These are phyloP conservation scores for Hypocryptadius cinnamomeus DNA, from an alignment of 2,113 vertebrate genomes.

Conservation along the genomic window DNA sequence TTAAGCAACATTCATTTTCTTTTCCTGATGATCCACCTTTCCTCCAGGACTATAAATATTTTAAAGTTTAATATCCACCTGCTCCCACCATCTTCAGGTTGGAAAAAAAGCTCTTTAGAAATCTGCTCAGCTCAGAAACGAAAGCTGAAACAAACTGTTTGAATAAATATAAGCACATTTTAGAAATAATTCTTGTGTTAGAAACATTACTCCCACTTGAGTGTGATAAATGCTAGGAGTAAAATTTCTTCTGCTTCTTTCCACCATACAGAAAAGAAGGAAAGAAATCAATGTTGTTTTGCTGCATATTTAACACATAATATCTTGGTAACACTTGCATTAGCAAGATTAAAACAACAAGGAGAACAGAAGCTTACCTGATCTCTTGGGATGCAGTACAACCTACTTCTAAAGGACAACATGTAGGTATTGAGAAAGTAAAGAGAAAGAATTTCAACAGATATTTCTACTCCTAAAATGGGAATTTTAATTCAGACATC, in stretches of 20 bases:
- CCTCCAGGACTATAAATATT: neutral
- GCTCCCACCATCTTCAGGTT: neutral
- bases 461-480: neutral
- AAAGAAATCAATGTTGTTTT: neutral
- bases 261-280: neutral
- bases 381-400: neutral
- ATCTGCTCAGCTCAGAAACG: neutral
- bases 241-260: neutral
- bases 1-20: neutral
- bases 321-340: neutral
- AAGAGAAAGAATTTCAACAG: neutral
- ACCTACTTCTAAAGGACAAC: neutral
- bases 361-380: neutral
- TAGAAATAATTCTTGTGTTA: neutral
- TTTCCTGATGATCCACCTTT: neutral
- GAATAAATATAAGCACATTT: neutral
- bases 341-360: neutral
- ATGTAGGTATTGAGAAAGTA: neutral
- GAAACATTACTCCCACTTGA: neutral
- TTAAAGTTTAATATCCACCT: neutral
- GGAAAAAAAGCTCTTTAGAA: neutral
- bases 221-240: neutral
- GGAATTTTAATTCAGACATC: neutral
- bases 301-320: neutral
- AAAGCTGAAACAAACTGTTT: constrained; percentile 16